Conservation (phyloP, 2,113 vertebrate genomes). For the Semnornis frantzii region DNA sequence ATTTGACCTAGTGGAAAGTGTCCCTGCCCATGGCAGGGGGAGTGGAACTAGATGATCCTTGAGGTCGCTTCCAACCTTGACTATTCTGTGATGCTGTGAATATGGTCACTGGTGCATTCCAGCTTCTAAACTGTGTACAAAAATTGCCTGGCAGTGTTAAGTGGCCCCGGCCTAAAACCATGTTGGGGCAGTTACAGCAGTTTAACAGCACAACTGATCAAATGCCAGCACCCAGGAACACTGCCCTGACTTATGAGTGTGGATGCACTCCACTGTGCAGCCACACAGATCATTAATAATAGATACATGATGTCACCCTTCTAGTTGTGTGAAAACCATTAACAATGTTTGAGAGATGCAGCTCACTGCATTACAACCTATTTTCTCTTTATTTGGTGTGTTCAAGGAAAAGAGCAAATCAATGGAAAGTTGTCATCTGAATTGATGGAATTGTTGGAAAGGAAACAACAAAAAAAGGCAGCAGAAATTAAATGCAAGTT, state of each 20-base stretch:
- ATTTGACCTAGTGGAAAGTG: no score
- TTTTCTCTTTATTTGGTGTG: not conserved
- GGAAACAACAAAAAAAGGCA: constrained; percentile 5
- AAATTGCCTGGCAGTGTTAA: not conserved
- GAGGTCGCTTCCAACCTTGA: no score
- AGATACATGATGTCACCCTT: not conserved
- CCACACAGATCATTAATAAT: not conserved
- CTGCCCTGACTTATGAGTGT: not conserved
- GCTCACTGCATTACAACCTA: rapidly evolving
- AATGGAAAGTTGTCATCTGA: not conserved
- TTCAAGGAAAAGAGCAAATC: not conserved
- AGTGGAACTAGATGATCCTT: no score
- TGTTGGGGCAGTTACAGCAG: not conserved
- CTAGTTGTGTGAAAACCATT: not conserved
- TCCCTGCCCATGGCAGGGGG: no score
- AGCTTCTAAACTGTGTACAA: not conserved
- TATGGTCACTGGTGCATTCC: not conserved
- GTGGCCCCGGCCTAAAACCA: not conserved
- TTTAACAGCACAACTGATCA: not conserved
- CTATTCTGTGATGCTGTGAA: not conserved
- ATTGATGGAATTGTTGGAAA: not conserved
- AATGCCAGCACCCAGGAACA: not conserved
- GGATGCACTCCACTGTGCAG: not conserved
- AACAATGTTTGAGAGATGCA: not conserved
- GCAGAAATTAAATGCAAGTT: not conserved